Evolutionary conservation across 1,140 invertebrate species (phyloP).

Genomic region (Thereuonema tuberculata): DNA sequence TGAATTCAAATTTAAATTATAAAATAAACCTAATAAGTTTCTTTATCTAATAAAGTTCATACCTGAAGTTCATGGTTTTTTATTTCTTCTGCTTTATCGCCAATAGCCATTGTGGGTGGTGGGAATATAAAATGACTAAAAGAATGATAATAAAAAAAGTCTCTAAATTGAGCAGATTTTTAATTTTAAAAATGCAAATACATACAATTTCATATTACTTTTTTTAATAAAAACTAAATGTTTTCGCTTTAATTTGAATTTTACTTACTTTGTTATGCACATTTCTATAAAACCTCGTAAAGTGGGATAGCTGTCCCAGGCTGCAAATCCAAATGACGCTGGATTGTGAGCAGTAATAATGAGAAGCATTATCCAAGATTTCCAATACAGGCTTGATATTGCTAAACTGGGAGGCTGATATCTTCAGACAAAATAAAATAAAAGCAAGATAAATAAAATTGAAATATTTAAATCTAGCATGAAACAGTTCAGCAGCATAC

Average conservation of each 20-base stretch:
- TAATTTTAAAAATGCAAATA: too few relatives aligned
- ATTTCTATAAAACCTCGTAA: conserved; percentile 86
- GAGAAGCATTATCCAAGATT: conserved; percentile 78
- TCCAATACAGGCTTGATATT: conserved; percentile 86
- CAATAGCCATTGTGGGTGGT: conserved; percentile 45
- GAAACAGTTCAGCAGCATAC: not conserved
- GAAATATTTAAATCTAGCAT: too few relatives aligned
- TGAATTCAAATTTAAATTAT: too few relatives aligned
- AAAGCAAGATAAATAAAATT: conserved; percentile 28
- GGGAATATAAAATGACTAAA: conserved; percentile 55
- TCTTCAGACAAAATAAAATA: conserved; percentile 28
- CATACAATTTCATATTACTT: too few relatives aligned
- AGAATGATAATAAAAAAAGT: conserved; percentile 13
- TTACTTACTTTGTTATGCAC: conserved; percentile 82
- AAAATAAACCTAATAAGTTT: too few relatives aligned
- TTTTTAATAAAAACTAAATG: too few relatives aligned
- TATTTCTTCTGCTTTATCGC: conserved; percentile 46
- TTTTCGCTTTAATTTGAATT: not conserved
- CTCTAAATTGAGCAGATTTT: too few relatives aligned
- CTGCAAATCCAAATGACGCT: conserved; percentile 61
- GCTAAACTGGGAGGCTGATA: conserved; percentile 78
- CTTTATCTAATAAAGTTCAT: too few relatives aligned
- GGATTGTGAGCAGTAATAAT: conserved; percentile 88
- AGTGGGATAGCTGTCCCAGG: conserved; percentile 85
- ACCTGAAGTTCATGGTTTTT: conserved; percentile 46